Percentiles rank a stretch among this genome's conserved stretches.
Conservation (phyloP, 2,888 invertebrate species). For the Acronicta alni region DNA sequence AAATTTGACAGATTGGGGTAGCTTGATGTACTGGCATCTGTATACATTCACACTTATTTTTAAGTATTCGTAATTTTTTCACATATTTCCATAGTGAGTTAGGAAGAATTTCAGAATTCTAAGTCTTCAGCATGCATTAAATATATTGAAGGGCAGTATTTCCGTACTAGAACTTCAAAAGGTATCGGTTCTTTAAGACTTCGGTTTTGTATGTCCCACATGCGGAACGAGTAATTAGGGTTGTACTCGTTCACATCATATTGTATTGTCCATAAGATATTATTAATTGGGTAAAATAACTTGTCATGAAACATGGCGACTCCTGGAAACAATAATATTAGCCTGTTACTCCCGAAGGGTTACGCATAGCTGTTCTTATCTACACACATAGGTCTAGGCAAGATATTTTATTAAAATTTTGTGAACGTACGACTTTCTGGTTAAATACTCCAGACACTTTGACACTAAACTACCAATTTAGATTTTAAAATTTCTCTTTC, state of each 20-base stretch:
- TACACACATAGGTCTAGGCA: too few species aligned
- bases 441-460: too few species aligned
- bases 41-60: too few species aligned
- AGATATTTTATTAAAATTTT: too few species aligned
- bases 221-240: conserved; percentile 4
- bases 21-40: too few species aligned
- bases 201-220: conserved; percentile 1
- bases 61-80: too few species aligned
- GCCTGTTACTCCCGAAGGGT: background rate
- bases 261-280: background rate
- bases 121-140: conserved; percentile 2
- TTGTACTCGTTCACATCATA: background rate
- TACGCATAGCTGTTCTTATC: too few species aligned
- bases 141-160: conserved; percentile 17
- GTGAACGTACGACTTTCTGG: too few species aligned
- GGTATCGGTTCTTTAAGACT: background rate
- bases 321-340: background rate
- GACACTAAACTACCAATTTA: too few species aligned
- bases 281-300: conserved; percentile 7
- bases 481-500: too few species aligned
- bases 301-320: background rate
- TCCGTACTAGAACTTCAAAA: conserved; percentile 1
- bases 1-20: too few species aligned
- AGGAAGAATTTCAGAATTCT: background rate
- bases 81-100: too few species aligned